Conservation (phyloP, 2,797 vertebrate species). For the Anableps anableps region DNA sequence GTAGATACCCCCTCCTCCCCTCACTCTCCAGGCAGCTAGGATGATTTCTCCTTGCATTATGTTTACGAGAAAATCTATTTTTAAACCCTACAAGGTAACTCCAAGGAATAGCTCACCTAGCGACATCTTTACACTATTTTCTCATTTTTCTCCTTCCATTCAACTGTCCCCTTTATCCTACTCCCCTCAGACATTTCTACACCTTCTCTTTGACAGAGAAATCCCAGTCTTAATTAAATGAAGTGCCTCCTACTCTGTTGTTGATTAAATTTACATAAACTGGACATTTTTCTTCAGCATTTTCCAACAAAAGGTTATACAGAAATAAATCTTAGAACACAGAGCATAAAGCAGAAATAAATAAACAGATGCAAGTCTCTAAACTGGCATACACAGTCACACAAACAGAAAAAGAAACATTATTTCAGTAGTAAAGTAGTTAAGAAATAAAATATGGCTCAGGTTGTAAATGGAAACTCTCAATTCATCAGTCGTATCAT, state of each 20-base stretch:
- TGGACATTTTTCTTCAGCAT: no score
- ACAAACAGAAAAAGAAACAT: not conserved
- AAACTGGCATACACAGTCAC: not conserved
- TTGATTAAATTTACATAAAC: not conserved
- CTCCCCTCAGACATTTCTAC: not conserved
- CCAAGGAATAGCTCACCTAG: not conserved
- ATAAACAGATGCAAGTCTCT: not conserved
- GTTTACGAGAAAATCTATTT: conserved; percentile 24
- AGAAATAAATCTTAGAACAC: not conserved
- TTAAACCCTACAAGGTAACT: conserved; percentile 3
- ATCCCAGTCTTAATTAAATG: not conserved
- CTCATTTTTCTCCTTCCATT: not conserved
- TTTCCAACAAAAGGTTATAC: not conserved
- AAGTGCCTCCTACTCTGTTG: not conserved
- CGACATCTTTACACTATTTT: not conserved
- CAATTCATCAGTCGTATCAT: not conserved
- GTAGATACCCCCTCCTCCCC: conserved; percentile 20
- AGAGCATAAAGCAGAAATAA: not conserved
- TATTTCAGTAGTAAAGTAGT: not conserved
- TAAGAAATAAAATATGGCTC: not conserved
- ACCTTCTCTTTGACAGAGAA: not conserved
- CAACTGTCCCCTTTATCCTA: not conserved
- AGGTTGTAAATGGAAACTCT: not conserved
- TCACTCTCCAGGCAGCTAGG: not conserved
- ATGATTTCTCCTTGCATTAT: conserved; percentile 35